Evolutionary conservation across 2,113 vertebrate genomes (phyloP).

Genomic region (Vulpes ferrilata): DNA sequence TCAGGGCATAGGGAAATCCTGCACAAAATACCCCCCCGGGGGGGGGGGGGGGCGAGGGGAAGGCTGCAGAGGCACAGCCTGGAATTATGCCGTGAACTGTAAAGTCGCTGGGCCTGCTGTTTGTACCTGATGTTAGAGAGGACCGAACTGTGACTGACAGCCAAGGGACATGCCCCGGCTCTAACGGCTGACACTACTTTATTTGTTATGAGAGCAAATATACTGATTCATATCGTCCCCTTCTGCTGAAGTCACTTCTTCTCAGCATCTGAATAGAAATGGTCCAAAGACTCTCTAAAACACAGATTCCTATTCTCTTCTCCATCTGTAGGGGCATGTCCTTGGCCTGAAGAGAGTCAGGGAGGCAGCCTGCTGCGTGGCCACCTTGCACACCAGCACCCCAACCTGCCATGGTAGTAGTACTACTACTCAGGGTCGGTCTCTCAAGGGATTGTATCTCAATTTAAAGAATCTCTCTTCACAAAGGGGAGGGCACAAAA

Average conservation of each 20-base stretch:
- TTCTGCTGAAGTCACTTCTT: constrained; percentile 24
- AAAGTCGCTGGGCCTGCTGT: not conserved
- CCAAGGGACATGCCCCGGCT: not conserved
- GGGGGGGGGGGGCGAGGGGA: rapidly evolving
- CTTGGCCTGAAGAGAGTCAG: not conserved
- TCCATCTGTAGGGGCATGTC: not conserved
- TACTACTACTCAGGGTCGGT: not conserved
- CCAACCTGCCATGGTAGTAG: not conserved
- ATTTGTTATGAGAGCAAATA: constrained; percentile 6
- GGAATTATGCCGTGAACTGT: not conserved
- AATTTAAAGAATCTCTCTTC: not conserved
- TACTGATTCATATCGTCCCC: not conserved
- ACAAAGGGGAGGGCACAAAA: not conserved
- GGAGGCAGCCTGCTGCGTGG: not conserved
- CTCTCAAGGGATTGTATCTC: not conserved
- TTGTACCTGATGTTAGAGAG: not conserved
- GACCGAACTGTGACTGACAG: not conserved
- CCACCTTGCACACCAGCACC: not conserved
- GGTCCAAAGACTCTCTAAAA: constrained; percentile 34
- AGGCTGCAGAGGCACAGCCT: not conserved
- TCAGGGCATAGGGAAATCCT: not conserved
- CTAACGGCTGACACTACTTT: not conserved
- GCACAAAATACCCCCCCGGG: not conserved
- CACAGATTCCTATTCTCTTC: not conserved
- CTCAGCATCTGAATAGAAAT: constrained; percentile 40